These are phyloP conservation scores for Clivina fossor DNA, from an alignment of 2,888 invertebrate species.

Conservation along the genomic window DNA sequence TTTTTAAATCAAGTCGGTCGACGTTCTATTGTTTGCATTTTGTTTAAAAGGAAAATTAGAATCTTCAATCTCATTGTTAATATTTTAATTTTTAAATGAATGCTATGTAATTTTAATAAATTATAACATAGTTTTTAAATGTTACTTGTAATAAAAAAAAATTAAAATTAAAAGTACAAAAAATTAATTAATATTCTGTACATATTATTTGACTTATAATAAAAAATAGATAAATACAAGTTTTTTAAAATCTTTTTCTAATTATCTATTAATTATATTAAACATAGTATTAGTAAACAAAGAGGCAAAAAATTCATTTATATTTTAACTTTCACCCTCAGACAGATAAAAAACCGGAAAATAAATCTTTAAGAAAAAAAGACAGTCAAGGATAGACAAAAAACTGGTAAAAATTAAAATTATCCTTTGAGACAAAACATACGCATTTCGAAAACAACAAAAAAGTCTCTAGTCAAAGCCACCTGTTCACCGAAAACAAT, in stretches of 20 bases:
- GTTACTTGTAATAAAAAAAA: no score
- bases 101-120: not conserved
- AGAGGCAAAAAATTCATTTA: no score
- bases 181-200: no score
- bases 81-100: not conserved
- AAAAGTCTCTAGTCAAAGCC: conserved; percentile 15
- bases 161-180: no score
- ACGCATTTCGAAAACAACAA: conserved; percentile 1
- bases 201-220: no score
- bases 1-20: conserved; percentile 26
- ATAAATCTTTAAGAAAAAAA: conserved; percentile 2
- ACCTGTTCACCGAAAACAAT: conserved; percentile 32
- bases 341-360: no score
- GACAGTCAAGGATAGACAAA: not conserved
- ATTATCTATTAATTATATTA: no score
- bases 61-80: not conserved
- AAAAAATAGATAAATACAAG: no score
- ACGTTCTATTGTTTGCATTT: conserved; percentile 21
- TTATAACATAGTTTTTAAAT: no score
- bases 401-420: conserved; percentile 13
- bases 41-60: not conserved
- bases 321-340: no score
- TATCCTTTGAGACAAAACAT: conserved; percentile 10
- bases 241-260: no score
- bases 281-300: no score